Percentiles rank a stretch among this genome's conserved stretches.
phyloP scores from a whole-genome alignment of 2,888 invertebrate species.

The Spodoptera exigua region DNA sequence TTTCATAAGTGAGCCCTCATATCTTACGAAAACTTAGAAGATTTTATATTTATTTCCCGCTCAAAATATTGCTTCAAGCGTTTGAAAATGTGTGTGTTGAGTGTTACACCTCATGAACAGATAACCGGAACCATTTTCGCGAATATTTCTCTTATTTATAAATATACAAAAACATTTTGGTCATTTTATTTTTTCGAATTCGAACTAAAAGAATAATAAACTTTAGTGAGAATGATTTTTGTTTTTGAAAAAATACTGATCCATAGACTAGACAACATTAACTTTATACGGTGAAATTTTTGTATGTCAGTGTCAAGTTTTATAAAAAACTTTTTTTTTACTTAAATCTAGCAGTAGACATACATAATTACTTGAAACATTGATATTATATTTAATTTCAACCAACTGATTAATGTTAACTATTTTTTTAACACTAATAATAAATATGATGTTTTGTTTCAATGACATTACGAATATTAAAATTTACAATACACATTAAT shows the following conservation, averaged over 20 bases:
- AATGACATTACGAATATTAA: slow-evolving; percentile 78
- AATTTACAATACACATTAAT: slow-evolving; percentile 65
- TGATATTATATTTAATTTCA: slow-evolving; percentile 60
- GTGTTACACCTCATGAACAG: slow-evolving; percentile 58
- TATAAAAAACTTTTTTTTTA: slow-evolving; percentile 48
- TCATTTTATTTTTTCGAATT: slow-evolving; percentile 73
- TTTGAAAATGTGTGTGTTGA: slow-evolving; percentile 42
- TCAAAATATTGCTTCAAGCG: slow-evolving; percentile 39
- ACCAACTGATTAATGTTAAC: slow-evolving; percentile 62
- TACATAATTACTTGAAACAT: slow-evolving; percentile 64
- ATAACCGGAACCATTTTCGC: slow-evolving; percentile 62
- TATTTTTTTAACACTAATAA: slow-evolving; percentile 71
- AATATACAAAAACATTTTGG: slow-evolving; percentile 81
- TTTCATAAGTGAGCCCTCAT: slow-evolving; percentile 80
- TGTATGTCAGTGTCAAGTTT: slow-evolving; percentile 59
- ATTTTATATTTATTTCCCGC: slow-evolving; percentile 70
- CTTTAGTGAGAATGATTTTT: slow-evolving; percentile 59
- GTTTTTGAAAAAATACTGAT: slow-evolving; percentile 68
- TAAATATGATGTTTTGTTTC: slow-evolving; percentile 69
- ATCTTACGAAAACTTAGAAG: slow-evolving; percentile 67
- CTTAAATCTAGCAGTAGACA: slow-evolving; percentile 62
- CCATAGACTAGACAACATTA: slow-evolving; percentile 71
- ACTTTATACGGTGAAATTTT: slow-evolving; percentile 64
- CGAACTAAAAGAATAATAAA: slow-evolving; percentile 63
- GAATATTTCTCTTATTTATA: slow-evolving; percentile 70